phyloP scores from a whole-genome alignment of 1,140 invertebrate genomes.

The Tribolium castaneum region DNA sequence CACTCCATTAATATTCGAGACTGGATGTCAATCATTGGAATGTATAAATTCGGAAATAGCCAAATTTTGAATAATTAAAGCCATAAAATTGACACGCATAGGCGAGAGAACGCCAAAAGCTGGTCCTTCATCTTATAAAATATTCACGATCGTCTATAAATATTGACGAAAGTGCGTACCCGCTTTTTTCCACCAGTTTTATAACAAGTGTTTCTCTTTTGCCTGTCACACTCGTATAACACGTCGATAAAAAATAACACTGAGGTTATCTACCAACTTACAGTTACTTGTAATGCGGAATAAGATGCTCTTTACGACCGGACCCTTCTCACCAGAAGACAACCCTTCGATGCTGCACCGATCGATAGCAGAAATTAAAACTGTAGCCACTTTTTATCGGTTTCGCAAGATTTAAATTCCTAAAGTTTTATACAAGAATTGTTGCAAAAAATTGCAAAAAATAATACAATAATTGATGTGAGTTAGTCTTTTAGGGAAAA shows the following conservation, averaged over 20 bases:
- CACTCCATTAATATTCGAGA: not conserved
- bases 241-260: constrained; percentile 40
- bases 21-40: constrained; percentile 18
- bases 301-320: constrained; percentile 8
- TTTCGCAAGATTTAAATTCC: too few species aligned
- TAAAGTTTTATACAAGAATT: too few species aligned
- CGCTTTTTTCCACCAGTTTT: constrained; percentile 26
- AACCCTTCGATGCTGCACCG: not conserved
- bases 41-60: constrained; percentile 23
- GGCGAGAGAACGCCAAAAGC: constrained; percentile 32
- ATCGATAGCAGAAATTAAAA: not conserved
- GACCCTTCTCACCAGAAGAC: not conserved
- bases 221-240: constrained; percentile 33
- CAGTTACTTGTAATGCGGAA: constrained; percentile 26
- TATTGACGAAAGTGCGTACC: constrained; percentile 40
- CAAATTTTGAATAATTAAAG: constrained; percentile 21
- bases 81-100: constrained; percentile 31
- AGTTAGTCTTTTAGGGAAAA: too few species aligned
- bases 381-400: too few species aligned
- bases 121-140: constrained; percentile 41
- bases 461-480: too few species aligned
- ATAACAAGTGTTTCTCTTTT: constrained; percentile 42
- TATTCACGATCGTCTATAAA: constrained; percentile 41
- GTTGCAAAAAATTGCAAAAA: too few species aligned
- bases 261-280: constrained; percentile 24